A percentile compares a stretch with the other conserved stretches of the same genome.
Conservation (phyloP, 2,113 vertebrate genomes). For the Triplophysa siluroides region DNA sequence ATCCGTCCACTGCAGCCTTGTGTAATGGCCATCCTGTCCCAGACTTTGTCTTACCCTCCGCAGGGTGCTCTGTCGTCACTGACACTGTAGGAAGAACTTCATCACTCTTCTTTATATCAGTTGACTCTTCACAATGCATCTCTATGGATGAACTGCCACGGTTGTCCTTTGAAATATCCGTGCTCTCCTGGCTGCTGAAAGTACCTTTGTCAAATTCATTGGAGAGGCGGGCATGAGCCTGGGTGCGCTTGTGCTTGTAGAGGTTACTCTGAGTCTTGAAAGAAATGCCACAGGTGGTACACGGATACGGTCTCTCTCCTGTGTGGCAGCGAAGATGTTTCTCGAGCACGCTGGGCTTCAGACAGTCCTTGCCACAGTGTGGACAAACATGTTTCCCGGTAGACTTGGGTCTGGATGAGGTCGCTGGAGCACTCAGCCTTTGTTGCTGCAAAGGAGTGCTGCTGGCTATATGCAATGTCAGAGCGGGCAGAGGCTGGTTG, state of each 20-base stretch:
- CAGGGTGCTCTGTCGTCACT: not conserved
- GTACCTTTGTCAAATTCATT: slow-evolving; percentile 72
- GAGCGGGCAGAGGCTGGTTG: slow-evolving; percentile 73
- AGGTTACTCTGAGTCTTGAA: slow-evolving; percentile 99
- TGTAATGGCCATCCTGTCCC: slow-evolving; percentile 51
- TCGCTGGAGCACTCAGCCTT: slow-evolving; percentile 50
- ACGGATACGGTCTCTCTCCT: slow-evolving; percentile 92
- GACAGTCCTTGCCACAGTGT: slow-evolving; percentile 91
- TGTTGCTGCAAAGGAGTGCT: slow-evolving; percentile 74
- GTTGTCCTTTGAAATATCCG: slow-evolving; percentile 64
- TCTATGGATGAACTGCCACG: slow-evolving; percentile 63
- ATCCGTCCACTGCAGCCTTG: slow-evolving; percentile 50
- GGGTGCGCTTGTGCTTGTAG: slow-evolving; percentile 93
- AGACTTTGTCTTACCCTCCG: slow-evolving; percentile 20
- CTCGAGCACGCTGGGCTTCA: slow-evolving; percentile 96
- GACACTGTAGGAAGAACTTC: slow-evolving; percentile 16
- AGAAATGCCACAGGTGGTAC: slow-evolving; percentile 86
- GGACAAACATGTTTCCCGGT: slow-evolving; percentile 86
- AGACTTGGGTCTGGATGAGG: slow-evolving; percentile 72
- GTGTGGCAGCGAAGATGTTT: slow-evolving; percentile 97
- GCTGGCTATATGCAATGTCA: slow-evolving; percentile 83
- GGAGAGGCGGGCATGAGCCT: slow-evolving; percentile 85
- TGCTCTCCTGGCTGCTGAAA: slow-evolving; percentile 67
- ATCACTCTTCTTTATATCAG: slow-evolving; percentile 52
- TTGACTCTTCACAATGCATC: slow-evolving; percentile 50